Evolutionary conservation across 2,113 vertebrate species (phyloP), one percentile per base, ranked within the genome.

Genomic region (Trinectes maculatus): DNA sequence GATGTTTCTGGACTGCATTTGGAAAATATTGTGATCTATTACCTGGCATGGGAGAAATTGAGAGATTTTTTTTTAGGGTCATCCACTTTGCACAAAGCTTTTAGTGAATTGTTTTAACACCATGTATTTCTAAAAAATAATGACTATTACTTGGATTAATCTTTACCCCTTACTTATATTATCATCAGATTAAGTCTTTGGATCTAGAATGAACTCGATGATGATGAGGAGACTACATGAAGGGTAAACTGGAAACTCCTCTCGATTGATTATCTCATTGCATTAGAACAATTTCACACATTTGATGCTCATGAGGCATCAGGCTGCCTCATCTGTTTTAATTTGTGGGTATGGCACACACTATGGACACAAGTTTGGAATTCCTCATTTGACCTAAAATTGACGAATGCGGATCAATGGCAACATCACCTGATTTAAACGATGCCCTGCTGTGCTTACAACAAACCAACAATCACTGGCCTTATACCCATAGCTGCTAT

Each of bases 141-240:
- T n/a, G n/a, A n/a, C n/a, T n/a, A n/a, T n/a, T n/a, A n/a, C n/a
- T n/a, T n/a, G n/a, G 68, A 71, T 74, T 74, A 55, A 55, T 28
- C 31, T 22, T 22, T 15, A 69, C 19, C 29, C 25, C 6, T 1
- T 19, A 39, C 47, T 66, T 46, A 62, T 77, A 75, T 66, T 72
- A 72, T 44, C 40, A 60, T 43, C 66, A 75, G 70, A 63, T 74
- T 68, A 71, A 46, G 70, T 24, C 24, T 53, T 8, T 25, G 16
- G 65, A 80, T 68, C 16, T 5, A 59, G 70, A 77, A 79, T 68
- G 68, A 65, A 65, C 43, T 43, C 33, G 26, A 66, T 53, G 66
- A 66, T 2, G 1, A 47, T 24, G 54, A n/a, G 6, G 39, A 16
- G 26, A 34, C 26, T 16, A 25, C 28, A 21, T 1, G 39, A 69